Percentiles rank a stretch among this genome's conserved stretches.
Evolutionary conservation across 2,113 vertebrate genomes (phyloP).

Genomic region (Otus sunia): DNA sequence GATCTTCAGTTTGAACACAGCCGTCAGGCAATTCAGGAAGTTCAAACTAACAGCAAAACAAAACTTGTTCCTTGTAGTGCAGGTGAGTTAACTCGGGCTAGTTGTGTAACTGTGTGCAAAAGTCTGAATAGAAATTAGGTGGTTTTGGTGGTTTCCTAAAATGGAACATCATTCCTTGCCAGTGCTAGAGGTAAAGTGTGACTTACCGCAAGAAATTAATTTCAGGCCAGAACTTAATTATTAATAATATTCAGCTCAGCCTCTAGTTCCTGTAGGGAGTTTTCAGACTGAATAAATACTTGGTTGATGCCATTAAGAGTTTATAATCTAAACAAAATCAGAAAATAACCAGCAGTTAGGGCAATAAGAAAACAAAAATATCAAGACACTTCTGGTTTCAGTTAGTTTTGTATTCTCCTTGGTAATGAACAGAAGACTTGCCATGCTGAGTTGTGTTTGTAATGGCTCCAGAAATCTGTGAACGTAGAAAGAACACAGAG

Average conservation of each 20-base stretch:
- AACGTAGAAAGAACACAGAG: background rate
- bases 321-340: background rate
- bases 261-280: background rate
- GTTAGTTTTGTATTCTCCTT: background rate
- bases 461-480: background rate
- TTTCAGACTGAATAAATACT: background rate
- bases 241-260: background rate
- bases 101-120: background rate
- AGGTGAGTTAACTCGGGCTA: conserved; percentile 72
- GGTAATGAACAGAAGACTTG: background rate
- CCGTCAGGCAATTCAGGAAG: conserved; percentile 70
- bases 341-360: background rate
- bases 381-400: background rate
- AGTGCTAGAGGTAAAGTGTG: background rate
- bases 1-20: conserved; percentile 84
- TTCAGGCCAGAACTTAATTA: background rate
- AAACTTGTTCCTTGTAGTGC: conserved; percentile 87
- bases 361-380: background rate
- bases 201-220: background rate
- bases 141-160: background rate
- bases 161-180: background rate
- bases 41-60: conserved; percentile 48
- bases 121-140: background rate
- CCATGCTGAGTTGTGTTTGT: background rate
- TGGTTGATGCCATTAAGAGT: background rate